Conservation (phyloP, 2,888 invertebrate genomes). For the Scaptomyza parva region DNA sequence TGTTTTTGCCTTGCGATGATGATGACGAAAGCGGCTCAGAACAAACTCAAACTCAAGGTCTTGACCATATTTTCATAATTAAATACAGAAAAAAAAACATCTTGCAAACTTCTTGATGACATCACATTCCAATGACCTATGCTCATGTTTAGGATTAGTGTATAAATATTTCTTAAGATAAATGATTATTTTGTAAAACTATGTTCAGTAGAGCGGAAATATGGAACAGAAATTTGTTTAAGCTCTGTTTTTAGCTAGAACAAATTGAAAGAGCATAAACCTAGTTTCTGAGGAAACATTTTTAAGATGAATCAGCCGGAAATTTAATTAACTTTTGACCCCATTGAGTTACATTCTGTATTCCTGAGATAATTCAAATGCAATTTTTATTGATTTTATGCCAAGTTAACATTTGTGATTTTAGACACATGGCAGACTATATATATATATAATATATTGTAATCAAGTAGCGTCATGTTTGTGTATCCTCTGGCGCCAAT, state of each 20-base stretch:
- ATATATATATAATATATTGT: constrained; percentile 6
- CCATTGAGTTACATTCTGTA: not conserved
- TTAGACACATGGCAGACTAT: not conserved
- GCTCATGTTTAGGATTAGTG: constrained; percentile 18
- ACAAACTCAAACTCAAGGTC: constrained; percentile 47
- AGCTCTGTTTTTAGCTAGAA: not conserved
- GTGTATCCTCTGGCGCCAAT: constrained; percentile 40
- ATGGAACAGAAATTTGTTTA: not conserved
- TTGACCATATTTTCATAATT: constrained; percentile 34
- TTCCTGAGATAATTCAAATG: not conserved
- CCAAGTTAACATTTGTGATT: not conserved
- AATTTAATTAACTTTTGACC: not conserved
- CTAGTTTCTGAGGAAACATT: not conserved
- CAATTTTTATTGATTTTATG: not conserved
- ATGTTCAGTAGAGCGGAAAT: too few relatives aligned
- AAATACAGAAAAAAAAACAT: constrained; percentile 27
- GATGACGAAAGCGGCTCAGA: constrained; percentile 15
- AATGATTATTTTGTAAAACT: not conserved
- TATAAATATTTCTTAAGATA: not conserved
- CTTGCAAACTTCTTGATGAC: constrained; percentile 43
- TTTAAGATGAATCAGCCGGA: constrained; percentile 10
- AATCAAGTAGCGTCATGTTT: constrained; percentile 19
- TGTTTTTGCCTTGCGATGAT: constrained; percentile 19
- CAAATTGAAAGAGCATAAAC: constrained; percentile 5
- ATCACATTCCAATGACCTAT: constrained; percentile 34